These are phyloP conservation scores for Phoeniculus purpureus DNA, from an alignment of 2,797 vertebrate species.

Conservation along the genomic window DNA sequence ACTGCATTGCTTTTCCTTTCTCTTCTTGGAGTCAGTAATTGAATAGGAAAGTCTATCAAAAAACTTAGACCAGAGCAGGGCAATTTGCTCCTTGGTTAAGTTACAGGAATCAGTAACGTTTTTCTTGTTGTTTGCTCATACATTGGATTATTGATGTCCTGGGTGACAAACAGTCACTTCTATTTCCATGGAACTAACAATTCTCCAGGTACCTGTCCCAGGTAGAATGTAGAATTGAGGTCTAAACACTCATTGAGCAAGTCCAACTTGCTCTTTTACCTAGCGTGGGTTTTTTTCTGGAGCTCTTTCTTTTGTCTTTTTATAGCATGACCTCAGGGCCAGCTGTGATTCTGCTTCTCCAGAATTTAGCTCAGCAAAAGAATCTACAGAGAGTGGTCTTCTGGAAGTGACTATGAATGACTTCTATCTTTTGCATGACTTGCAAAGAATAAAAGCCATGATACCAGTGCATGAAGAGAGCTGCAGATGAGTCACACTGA, in stretches of 20 bases:
- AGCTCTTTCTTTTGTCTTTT: not conserved
- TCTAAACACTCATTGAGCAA: not conserved
- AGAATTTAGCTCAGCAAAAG: not conserved
- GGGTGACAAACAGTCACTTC: not conserved
- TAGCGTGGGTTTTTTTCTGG: not conserved
- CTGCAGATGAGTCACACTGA: not conserved
- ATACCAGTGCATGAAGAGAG: not conserved
- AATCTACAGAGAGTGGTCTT: not conserved
- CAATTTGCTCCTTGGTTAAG: not conserved
- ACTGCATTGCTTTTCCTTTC: not conserved
- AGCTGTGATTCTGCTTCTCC: accelerated
- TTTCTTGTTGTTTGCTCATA: not conserved
- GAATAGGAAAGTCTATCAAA: not conserved
- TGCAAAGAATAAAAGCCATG: not conserved
- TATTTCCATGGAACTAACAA: not conserved
- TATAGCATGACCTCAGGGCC: not conserved
- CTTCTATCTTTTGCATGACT: not conserved
- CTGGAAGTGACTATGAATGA: not conserved
- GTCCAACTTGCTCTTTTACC: not conserved
- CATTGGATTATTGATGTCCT: not conserved
- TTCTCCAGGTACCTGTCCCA: not conserved
- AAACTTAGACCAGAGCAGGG: not conserved
- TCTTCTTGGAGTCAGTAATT: not conserved
- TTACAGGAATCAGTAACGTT: not conserved
- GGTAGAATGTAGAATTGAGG: not conserved